Base-by-base conservation (phyloP, 2,113 vertebrate genomes). In the Vulpes ferrilata region DNA sequence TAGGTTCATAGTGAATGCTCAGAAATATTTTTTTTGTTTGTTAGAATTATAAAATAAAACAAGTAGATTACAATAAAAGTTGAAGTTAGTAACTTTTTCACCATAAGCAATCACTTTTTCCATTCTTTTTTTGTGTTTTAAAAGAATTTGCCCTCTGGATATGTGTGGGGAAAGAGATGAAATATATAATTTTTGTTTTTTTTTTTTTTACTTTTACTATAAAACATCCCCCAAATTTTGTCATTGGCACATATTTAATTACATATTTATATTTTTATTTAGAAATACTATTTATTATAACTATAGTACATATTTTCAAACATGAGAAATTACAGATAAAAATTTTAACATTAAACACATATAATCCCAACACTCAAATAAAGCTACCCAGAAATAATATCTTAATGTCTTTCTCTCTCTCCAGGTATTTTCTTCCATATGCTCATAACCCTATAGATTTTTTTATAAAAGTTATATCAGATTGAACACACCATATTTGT, bases 1-100 rank as follows among this genome's bases (percentile, higher is more conserved):
- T 30, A 30, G 17, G 20, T 74, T 85, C 27, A 57, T 55, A 69
- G 16, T 60, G 32, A 86, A n/a, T 35, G 4, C 30, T 80, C 78
- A 23, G n/a, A 96, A 76, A 30, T 85, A 38, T 64, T 78, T 71
- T 3, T 55, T 85, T 25, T 69, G 6, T 90, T 78, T 93, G 67
- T 79, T 88, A 51, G 73, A 97, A 84, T 94, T 67, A 90, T 76
- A 64, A 84, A 93, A 79, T 81, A 51, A 60, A 83, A 87, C 32
- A 92, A 55, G 51, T 32, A 57, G 35, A 90, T 83, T 79, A 7
- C 4, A 80, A 4, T 57, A 53, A 59, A 55, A 53, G 62, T 79
- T 78, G 38, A 82, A 27, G 30, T 59, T 82, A 35, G 9, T 71
- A 62, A 71, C 48, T 69, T 84, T 84, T 76, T 73, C 5, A 62